Conservation (phyloP, 2,113 vertebrate species). For the Chiloscyllium plagiosum region DNA sequence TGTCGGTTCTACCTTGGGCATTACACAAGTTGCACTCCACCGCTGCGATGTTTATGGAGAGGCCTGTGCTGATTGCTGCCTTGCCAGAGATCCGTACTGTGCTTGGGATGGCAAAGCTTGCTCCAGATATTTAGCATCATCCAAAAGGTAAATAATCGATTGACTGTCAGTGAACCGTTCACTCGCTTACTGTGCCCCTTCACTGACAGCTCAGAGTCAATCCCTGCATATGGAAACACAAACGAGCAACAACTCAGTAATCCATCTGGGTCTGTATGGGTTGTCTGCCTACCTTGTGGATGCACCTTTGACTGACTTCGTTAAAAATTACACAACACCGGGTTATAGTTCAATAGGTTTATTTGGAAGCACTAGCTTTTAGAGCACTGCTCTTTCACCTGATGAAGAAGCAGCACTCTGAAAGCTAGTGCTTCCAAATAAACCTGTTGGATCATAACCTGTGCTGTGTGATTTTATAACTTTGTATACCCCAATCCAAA, state of each 20-base stretch:
- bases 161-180: neutral
- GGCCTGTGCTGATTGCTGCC: constrained; percentile 91
- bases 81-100: constrained; percentile 91
- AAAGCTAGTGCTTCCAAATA: too few relatives aligned
- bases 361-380: too few relatives aligned
- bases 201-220: neutral
- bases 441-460: too few relatives aligned
- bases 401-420: too few relatives aligned
- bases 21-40: constrained; percentile 91
- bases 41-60: constrained; percentile 90
- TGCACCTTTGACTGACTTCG: too few relatives aligned
- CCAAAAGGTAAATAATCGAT: constrained; percentile 73
- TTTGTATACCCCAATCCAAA: too few relatives aligned
- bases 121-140: constrained; percentile 87
- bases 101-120: constrained; percentile 96
- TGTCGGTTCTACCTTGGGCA: constrained; percentile 78
- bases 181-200: neutral
- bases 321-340: too few relatives aligned
- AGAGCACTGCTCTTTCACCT: too few relatives aligned
- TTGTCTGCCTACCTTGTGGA: neutral
- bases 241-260: neutral
- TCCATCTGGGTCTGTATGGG: neutral
- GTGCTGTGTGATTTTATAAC: too few relatives aligned
- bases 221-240: too few relatives aligned
- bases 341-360: too few relatives aligned